Evolutionary conservation across 2,888 invertebrate species (phyloP).

Genomic region (Drosophila pseudotakahashii): DNA sequence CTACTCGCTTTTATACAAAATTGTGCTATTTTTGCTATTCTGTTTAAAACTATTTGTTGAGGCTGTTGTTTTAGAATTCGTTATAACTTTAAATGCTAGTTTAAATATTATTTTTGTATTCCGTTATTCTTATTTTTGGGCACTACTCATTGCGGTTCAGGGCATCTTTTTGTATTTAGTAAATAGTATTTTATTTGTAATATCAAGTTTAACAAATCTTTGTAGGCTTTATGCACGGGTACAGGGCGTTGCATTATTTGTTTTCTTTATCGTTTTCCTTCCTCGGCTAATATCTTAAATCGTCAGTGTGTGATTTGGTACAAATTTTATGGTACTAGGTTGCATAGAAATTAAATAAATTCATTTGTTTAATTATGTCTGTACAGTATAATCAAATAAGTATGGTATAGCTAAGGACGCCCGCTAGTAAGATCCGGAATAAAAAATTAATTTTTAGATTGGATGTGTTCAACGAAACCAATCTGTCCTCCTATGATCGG

Average conservation of each 20-base stretch:
- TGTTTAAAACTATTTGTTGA: constrained; percentile 62
- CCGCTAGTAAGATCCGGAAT: neutral
- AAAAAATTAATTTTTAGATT: neutral
- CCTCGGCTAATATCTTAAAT: constrained; percentile 33
- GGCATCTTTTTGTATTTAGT: constrained; percentile 64
- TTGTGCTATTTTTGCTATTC: constrained; percentile 69
- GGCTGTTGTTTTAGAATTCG: constrained; percentile 70
- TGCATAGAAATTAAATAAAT: constrained; percentile 49
- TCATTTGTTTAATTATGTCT: constrained; percentile 11
- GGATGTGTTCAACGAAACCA: constrained; percentile 19
- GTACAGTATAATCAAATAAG: constrained; percentile 15
- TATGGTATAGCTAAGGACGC: neutral
- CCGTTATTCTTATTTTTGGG: constrained; percentile 62
- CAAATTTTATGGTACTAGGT: constrained; percentile 77
- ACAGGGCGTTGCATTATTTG: constrained; percentile 74
- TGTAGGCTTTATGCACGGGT: constrained; percentile 77
- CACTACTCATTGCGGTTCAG: constrained; percentile 78
- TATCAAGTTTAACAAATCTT: constrained; percentile 63
- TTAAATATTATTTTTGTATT: constrained; percentile 61
- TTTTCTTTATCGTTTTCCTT: constrained; percentile 23
- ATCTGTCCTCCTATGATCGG: constrained; percentile 5
- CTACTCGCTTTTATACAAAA: constrained; percentile 54
- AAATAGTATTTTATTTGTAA: constrained; percentile 67
- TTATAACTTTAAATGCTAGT: constrained; percentile 72
- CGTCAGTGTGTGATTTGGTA: constrained; percentile 61